These are phyloP conservation scores for Colossoma macropomum DNA, from an alignment of 2,113 vertebrate species.

Conservation along the genomic window DNA sequence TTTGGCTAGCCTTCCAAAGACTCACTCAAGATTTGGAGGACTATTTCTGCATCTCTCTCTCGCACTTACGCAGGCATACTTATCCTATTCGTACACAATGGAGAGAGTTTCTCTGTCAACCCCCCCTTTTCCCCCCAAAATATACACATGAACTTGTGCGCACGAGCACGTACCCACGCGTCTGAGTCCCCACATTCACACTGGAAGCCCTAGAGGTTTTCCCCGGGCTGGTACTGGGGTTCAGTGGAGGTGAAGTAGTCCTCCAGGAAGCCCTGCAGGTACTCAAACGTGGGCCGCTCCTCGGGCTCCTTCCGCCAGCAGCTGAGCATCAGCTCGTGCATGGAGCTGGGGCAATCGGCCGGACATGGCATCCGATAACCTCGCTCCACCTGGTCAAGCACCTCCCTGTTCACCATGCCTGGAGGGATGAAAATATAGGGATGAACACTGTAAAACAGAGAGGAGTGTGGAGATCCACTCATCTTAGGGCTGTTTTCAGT, in stretches of 20 bases:
- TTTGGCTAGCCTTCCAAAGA: background rate
- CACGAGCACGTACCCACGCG: background rate
- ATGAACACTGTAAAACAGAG: background rate
- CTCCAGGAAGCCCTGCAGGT: slow-evolving; percentile 97
- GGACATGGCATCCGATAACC: slow-evolving; percentile 98
- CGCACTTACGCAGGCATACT: background rate
- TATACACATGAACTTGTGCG: background rate
- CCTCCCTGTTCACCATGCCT: slow-evolving; percentile 98
- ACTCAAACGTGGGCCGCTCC: slow-evolving; percentile 96
- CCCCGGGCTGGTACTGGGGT: slow-evolving; percentile 96
- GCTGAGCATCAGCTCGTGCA: slow-evolving; percentile 96
- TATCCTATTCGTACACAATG: background rate
- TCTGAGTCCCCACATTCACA: background rate
- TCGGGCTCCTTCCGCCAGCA: slow-evolving; percentile 96
- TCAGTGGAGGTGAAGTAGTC: slow-evolving; percentile 99
- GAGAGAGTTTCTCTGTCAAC: background rate
- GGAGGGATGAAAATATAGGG: background rate
- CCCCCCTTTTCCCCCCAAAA: background rate
- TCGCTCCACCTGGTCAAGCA: slow-evolving; percentile 95
- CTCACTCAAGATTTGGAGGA: background rate
- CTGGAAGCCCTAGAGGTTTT: slow-evolving; percentile 86
- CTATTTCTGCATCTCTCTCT: background rate
- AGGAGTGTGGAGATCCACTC: background rate
- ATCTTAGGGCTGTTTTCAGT: no score
- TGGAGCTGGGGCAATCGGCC: slow-evolving; percentile 89